phyloP scores from a whole-genome alignment of 2,888 invertebrate species.

The Lasioglossum vierecki region DNA sequence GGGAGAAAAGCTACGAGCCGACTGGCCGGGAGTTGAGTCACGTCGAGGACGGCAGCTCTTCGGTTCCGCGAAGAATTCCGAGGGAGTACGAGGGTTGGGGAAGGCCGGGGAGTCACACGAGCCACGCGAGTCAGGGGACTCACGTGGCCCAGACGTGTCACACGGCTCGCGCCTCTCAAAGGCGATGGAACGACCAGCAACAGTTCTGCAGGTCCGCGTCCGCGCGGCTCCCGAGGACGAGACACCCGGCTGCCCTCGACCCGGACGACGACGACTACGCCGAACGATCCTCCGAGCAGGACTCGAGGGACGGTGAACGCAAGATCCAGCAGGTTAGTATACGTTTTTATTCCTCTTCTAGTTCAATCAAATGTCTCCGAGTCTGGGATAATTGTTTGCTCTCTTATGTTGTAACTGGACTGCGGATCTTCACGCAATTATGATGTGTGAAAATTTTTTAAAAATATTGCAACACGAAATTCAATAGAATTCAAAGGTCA shows the following conservation, averaged over 20 bases:
- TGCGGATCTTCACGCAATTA: too few species aligned
- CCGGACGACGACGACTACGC: constrained; percentile 84
- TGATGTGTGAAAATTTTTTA: too few species aligned
- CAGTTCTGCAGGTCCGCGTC: constrained; percentile 93
- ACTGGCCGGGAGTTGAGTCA: constrained; percentile 66
- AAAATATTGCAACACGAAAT: too few species aligned
- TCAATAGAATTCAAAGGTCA: too few species aligned
- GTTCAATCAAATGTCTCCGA: too few species aligned
- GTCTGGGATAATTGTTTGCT: too few species aligned
- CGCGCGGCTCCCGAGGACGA: constrained; percentile 89
- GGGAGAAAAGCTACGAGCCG: constrained; percentile 77
- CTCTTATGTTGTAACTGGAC: too few species aligned
- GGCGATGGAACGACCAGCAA: constrained; percentile 81
- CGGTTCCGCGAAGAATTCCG: constrained; percentile 70
- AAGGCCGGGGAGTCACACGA: constrained; percentile 61
- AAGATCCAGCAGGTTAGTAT: constrained; percentile 88
- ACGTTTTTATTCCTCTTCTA: neutral
- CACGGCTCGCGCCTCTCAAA: constrained; percentile 60
- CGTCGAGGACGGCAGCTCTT: constrained; percentile 67
- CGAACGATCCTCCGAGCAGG: constrained; percentile 82
- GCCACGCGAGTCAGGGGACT: constrained; percentile 57
- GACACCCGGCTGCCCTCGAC: constrained; percentile 80
- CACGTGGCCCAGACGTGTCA: constrained; percentile 67
- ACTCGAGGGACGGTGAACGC: constrained; percentile 89
- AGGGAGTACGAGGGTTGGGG: constrained; percentile 76